These are phyloP conservation scores for Zaprionus ghesquierei DNA, from an alignment of 1,140 invertebrate species.

Conservation along the genomic window DNA sequence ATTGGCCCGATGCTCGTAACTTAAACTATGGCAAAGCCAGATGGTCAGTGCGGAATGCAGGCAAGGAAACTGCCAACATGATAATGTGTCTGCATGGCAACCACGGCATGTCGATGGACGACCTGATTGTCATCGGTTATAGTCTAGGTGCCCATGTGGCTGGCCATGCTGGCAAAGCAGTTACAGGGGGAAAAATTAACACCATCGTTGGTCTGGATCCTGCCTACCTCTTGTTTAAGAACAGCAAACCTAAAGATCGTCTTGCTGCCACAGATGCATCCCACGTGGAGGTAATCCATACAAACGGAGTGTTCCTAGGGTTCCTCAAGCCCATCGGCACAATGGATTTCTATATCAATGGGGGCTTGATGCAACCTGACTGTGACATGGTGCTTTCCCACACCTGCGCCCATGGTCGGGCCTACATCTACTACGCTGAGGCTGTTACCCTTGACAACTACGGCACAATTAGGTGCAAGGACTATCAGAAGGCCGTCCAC, in stretches of 20 bases:
- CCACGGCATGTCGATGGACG: slow-evolving; percentile 83
- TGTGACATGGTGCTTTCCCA: slow-evolving; percentile 82
- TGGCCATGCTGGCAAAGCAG: slow-evolving; percentile 84
- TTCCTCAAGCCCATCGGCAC: slow-evolving; percentile 83
- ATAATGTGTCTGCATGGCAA: slow-evolving; percentile 80
- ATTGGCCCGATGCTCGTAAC: slow-evolving; percentile 82
- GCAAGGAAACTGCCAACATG: slow-evolving; percentile 82
- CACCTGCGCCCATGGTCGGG: slow-evolving; percentile 72
- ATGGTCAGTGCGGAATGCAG: slow-evolving; percentile 82
- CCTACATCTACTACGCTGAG: slow-evolving; percentile 63
- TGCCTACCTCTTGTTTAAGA: slow-evolving; percentile 69
- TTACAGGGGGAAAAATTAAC: slow-evolving; percentile 31
- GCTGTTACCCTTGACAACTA: slow-evolving; percentile 43
- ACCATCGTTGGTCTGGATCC: slow-evolving; percentile 84
- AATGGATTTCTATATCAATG: slow-evolving; percentile 84
- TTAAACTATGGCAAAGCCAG: slow-evolving; percentile 80
- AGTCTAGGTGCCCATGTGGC: slow-evolving; percentile 87
- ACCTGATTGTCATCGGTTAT: slow-evolving; percentile 86
- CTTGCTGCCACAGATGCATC: slow-evolving; percentile 86
- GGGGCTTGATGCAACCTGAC: slow-evolving; percentile 84
- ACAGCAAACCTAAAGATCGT: slow-evolving; percentile 82
- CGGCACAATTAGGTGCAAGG: slow-evolving; percentile 27
- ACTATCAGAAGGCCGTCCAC: slow-evolving; percentile 26
- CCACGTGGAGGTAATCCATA: slow-evolving; percentile 89
- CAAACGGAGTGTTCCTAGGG: slow-evolving; percentile 85